phyloP scores from a whole-genome alignment of 2,888 invertebrate species.

The Sepiola atlantica region DNA sequence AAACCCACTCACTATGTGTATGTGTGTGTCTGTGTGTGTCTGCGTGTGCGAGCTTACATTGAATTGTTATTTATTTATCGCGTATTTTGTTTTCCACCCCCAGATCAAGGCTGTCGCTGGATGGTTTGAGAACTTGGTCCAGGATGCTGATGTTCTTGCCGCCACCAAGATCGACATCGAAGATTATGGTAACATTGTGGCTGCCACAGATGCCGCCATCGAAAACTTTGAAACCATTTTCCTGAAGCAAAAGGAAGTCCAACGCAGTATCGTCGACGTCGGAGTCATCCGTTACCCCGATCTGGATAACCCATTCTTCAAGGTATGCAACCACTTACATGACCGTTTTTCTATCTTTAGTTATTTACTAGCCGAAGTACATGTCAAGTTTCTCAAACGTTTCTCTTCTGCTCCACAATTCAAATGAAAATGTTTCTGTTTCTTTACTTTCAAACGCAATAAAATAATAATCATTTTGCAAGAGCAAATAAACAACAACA shows the following conservation, averaged over 20 bases:
- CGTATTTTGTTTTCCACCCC: not conserved
- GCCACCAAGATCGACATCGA: constrained; percentile 34
- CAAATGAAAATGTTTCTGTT: too few species aligned
- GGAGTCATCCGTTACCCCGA: constrained; percentile 34
- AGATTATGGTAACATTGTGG: constrained; percentile 33
- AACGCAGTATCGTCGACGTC: constrained; percentile 33
- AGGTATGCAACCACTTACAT: not conserved
- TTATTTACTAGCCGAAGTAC: not conserved
- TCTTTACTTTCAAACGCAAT: too few species aligned
- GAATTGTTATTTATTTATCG: not conserved
- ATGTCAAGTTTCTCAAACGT: too few species aligned
- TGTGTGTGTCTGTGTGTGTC: too few species aligned
- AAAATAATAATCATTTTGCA: too few species aligned
- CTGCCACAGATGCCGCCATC: constrained; percentile 24
- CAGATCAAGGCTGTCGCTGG: not conserved
- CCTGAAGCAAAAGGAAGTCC: not conserved
- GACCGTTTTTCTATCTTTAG: not conserved
- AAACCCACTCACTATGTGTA: too few species aligned
- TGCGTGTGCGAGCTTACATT: not conserved
- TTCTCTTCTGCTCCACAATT: too few species aligned
- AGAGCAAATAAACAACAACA: too few species aligned
- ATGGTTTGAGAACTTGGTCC: not conserved
- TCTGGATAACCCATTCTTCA: constrained; percentile 35
- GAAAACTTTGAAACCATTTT: constrained; percentile 37
- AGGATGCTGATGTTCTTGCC: not conserved